phyloP scores from a whole-genome alignment of 2,888 invertebrate species.

The Drosophila diplacantha region DNA sequence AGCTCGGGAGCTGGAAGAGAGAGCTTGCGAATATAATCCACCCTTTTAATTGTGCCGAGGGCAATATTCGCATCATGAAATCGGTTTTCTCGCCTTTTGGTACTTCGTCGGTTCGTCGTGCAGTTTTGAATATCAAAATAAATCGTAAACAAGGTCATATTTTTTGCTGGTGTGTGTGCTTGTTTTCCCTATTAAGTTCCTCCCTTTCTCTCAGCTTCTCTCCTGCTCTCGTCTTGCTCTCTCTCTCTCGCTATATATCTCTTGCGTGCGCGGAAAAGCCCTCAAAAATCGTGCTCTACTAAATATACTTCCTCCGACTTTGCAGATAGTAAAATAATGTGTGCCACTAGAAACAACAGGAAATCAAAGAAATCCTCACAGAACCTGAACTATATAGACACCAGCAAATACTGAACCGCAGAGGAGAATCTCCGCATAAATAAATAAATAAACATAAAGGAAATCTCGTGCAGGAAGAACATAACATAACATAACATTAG shows the following conservation, averaged over 20 bases:
- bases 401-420: conserved; percentile 54
- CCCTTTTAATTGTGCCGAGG: conserved; percentile 38
- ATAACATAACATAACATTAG: conserved; percentile 1
- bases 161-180: conserved; percentile 45
- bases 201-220: conserved; percentile 25
- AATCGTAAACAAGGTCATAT: conserved; percentile 71
- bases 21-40: conserved; percentile 19
- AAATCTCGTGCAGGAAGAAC: conserved; percentile 18
- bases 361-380: conserved; percentile 64
- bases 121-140: conserved; percentile 70
- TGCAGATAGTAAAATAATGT: conserved; percentile 67
- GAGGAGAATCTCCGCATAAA: conserved; percentile 10
- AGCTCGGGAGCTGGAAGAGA: conserved; percentile 3
- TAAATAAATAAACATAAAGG: conserved; percentile 19
- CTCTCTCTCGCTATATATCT: conserved; percentile 12
- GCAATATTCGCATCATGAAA: conserved; percentile 42
- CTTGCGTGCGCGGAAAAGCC: conserved; percentile 34
- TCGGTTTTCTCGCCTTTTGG: conserved; percentile 36
- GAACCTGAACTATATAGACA: conserved; percentile 68
- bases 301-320: conserved; percentile 46
- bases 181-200: conserved; percentile 20
- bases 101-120: conserved; percentile 36
- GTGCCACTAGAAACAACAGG: conserved; percentile 62
- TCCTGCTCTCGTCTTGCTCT: conserved; percentile 4
- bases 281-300: conserved; percentile 38